phyloP scores from a whole-genome alignment of 2,113 vertebrate genomes.

The Puntigrus tetrazona region DNA sequence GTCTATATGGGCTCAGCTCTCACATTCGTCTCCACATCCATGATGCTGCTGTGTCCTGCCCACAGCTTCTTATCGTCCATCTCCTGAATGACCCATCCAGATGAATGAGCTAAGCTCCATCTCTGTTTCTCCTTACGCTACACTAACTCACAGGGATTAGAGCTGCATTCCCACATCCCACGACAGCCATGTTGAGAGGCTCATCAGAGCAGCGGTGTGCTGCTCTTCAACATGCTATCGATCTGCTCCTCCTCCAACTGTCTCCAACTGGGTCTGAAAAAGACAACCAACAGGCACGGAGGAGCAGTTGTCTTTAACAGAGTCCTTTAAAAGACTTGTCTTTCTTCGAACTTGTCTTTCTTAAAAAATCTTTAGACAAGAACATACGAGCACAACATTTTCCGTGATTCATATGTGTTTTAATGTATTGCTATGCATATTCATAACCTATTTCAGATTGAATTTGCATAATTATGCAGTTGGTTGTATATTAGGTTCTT shows the following conservation, averaged over 20 bases:
- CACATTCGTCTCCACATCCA: slow-evolving; percentile 5
- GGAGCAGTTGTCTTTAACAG: neutral
- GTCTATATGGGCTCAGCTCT: neutral
- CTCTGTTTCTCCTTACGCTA: slow-evolving; percentile 44
- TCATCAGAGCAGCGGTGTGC: slow-evolving; percentile 51
- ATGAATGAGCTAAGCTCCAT: slow-evolving; percentile 30
- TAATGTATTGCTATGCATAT: neutral
- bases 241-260: slow-evolving; percentile 43
- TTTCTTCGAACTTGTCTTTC: no score
- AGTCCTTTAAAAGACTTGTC: slow-evolving; percentile 10
- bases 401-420: no score
- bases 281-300: neutral
- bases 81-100: neutral
- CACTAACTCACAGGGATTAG: slow-evolving; percentile 42
- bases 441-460: neutral
- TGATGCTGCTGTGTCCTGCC: neutral
- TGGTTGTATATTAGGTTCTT: neutral
- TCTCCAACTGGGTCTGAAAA: neutral
- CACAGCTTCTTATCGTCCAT: neutral
- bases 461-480: neutral
- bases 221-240: slow-evolving; percentile 50
- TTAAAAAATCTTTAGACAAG: no score
- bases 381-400: neutral
- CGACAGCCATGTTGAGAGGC: slow-evolving; percentile 28
- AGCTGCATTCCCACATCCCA: slow-evolving; percentile 32